Percentiles rank a stretch among this genome's conserved stretches.
Conservation (phyloP, 64 coral and sea anemone species). For the Dendrophyllia cribrosa region DNA sequence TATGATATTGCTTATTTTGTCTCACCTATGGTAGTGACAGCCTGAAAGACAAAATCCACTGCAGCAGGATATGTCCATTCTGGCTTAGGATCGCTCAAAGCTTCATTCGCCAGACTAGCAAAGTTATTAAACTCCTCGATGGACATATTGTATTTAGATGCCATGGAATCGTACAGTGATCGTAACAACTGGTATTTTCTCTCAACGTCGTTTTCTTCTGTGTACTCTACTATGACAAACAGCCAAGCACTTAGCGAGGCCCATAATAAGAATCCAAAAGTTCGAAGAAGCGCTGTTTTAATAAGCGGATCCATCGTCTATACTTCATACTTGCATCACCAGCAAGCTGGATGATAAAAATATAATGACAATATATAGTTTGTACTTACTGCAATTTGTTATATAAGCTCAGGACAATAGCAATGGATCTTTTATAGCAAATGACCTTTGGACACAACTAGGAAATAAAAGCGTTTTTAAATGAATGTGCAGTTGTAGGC, state of each 20-base stretch:
- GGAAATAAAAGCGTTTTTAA: no score
- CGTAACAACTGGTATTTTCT: constrained; percentile 26
- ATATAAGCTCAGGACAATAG: no score
- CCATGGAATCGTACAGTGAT: constrained; percentile 48
- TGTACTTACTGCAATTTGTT: no score
- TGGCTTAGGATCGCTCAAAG: neutral
- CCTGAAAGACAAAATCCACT: constrained; percentile 39
- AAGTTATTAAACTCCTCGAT: constrained; percentile 54
- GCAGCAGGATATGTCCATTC: constrained; percentile 32
- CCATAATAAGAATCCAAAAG: neutral
- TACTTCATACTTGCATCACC: neutral
- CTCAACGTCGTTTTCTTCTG: constrained; percentile 10
- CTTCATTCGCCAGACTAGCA: constrained; percentile 15
- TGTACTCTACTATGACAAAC: constrained; percentile 56
- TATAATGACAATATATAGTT: no score
- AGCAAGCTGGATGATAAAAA: no score
- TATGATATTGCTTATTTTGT: no score
- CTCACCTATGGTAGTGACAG: constrained; percentile 68
- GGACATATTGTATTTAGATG: constrained; percentile 71
- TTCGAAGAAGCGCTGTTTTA: constrained; percentile 35
- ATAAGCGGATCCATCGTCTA: constrained; percentile 25
- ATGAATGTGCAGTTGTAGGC: no score
- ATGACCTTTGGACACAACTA: no score
- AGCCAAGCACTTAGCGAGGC: constrained; percentile 6
- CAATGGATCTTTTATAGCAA: no score